These are phyloP conservation scores for Phalacrocorax carbo DNA, from an alignment of 2,113 vertebrate species.

Conservation along the genomic window DNA sequence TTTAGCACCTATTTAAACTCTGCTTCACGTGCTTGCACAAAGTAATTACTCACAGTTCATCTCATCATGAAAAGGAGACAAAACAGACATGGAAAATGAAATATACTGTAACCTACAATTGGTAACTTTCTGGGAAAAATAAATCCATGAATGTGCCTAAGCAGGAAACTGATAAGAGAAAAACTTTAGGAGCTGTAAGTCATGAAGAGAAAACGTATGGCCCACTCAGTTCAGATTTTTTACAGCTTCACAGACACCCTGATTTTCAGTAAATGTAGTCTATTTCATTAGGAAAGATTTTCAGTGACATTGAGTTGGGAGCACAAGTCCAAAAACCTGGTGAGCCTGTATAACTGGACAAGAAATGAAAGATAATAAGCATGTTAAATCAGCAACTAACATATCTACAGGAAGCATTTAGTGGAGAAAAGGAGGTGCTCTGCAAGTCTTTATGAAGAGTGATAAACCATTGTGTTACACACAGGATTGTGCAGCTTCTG, in stretches of 20 bases:
- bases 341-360: not conserved
- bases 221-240: accelerated
- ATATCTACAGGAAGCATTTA: not conserved
- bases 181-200: not conserved
- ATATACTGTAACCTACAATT: not conserved
- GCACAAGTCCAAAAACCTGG: not conserved
- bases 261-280: not conserved
- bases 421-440: not conserved
- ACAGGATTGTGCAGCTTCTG: not conserved
- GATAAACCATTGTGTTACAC: not conserved
- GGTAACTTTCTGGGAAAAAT: not conserved
- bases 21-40: not conserved
- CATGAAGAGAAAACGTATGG: not conserved
- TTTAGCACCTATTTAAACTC: conserved; percentile 18
- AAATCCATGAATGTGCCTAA: not conserved
- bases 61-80: not conserved
- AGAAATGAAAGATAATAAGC: not conserved
- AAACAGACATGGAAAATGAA: not conserved
- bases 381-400: not conserved
- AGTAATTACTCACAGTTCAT: not conserved
- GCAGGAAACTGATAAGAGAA: not conserved
- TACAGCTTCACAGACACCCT: not conserved
- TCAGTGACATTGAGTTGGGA: not conserved
- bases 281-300: not conserved
- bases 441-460: not conserved